A percentile compares a stretch with the other conserved stretches of the same genome.
Evolutionary conservation across 2,888 invertebrate species (phyloP).

Genomic region (Lampropteryx suffumata): DNA sequence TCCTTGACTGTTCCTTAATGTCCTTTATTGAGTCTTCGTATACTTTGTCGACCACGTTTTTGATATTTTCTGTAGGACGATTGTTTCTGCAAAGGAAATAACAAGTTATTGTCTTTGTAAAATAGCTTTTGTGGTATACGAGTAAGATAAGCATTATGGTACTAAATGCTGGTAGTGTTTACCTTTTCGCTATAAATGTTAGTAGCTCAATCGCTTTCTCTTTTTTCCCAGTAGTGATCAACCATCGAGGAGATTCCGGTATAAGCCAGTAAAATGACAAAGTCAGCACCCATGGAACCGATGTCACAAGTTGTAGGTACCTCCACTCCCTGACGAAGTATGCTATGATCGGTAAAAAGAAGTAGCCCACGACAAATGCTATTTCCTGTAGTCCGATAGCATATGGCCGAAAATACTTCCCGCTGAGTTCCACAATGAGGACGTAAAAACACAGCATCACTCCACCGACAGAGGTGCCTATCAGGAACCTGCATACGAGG

Average conservation of each 20-base stretch:
- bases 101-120: slow-evolving; percentile 18
- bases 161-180: too few relatives aligned
- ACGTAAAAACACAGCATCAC: slow-evolving; percentile 87
- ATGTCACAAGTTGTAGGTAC: slow-evolving; percentile 80
- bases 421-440: slow-evolving; percentile 84
- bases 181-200: slow-evolving; percentile 84
- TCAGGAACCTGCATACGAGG: slow-evolving; percentile 80
- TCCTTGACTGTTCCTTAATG: slow-evolving; percentile 35
- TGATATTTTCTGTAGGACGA: slow-evolving; percentile 57
- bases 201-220: slow-evolving; percentile 84
- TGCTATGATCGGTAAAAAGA: slow-evolving; percentile 81
- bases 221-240: slow-evolving; percentile 85
- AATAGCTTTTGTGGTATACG: too few relatives aligned
- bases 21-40: slow-evolving; percentile 45
- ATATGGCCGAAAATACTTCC: slow-evolving; percentile 79
- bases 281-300: slow-evolving; percentile 77
- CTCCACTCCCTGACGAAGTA: slow-evolving; percentile 84
- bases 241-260: slow-evolving; percentile 92
- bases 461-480: slow-evolving; percentile 84
- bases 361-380: slow-evolving; percentile 80
- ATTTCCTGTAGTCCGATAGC: slow-evolving; percentile 81
- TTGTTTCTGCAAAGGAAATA: slow-evolving; percentile 63
- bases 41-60: slow-evolving; percentile 56
- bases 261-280: slow-evolving; percentile 86
- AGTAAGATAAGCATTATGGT: too few relatives aligned